Evolutionary conservation across 2,888 invertebrate species (phyloP).

Genomic region (Anagyrus pseudococci): DNA sequence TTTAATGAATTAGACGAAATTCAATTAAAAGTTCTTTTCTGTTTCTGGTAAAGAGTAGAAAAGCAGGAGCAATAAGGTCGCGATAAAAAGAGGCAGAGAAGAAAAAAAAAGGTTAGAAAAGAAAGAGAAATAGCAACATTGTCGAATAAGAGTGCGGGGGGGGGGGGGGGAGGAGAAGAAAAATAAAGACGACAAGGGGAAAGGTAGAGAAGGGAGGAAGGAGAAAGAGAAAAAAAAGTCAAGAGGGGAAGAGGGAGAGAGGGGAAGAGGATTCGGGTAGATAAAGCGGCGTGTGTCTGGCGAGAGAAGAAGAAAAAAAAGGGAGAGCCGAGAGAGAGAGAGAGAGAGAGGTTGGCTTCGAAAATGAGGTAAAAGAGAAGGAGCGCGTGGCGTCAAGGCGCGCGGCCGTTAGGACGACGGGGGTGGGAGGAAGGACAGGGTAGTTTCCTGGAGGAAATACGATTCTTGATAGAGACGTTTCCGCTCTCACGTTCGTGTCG

Average conservation of each 20-base stretch:
- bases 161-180: neutral
- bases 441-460: constrained; percentile 49
- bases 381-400: neutral
- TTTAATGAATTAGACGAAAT: too few species aligned
- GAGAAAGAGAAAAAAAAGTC: neutral
- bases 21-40: too few species aligned
- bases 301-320: too few species aligned
- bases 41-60: too few species aligned
- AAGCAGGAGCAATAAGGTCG: too few species aligned
- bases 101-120: too few species aligned
- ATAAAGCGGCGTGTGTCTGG: neutral
- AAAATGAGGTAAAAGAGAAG: too few species aligned
- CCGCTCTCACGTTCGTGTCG: constrained; percentile 43
- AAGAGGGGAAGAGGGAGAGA: constrained; percentile 1
- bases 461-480: constrained; percentile 52
- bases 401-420: neutral
- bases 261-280: neutral
- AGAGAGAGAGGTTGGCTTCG: too few species aligned
- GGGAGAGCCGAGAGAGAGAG: too few species aligned
- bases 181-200: neutral
- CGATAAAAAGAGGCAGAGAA: too few species aligned
- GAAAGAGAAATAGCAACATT: too few species aligned
- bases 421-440: constrained; percentile 33
- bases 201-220: neutral
- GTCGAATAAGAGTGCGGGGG: too few species aligned